Conservation (phyloP, 1,140 invertebrate species). For the Diorhabda carinulata region DNA sequence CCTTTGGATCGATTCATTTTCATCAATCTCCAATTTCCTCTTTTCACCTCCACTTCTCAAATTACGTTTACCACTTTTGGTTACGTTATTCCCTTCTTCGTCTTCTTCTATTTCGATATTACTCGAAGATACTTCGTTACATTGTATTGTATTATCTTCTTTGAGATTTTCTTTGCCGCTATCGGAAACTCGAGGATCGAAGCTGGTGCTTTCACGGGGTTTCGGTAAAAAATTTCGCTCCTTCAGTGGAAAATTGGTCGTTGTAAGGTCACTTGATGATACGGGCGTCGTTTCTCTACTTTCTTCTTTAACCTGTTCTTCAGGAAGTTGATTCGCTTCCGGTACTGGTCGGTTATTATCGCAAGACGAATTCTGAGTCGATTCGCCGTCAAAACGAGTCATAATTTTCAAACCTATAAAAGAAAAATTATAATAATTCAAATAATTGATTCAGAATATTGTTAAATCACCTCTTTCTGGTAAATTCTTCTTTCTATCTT, state of each 20-base stretch:
- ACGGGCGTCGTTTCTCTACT: constrained; percentile 21
- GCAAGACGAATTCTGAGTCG: constrained; percentile 6
- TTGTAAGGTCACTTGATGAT: constrained; percentile 28
- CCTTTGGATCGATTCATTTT: neutral
- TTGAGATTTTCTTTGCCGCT: constrained; percentile 26
- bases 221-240: constrained; percentile 37
- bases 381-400: constrained; percentile 32
- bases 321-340: no score
- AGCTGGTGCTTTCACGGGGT: constrained; percentile 36
- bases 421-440: neutral
- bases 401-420: constrained; percentile 36
- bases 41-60: constrained; percentile 18
- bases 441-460: neutral
- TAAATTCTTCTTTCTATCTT: constrained; percentile 45
- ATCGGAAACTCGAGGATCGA: constrained; percentile 32
- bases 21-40: constrained; percentile 20
- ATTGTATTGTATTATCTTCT: constrained; percentile 53
- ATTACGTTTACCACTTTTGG: constrained; percentile 8
- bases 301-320: no score
- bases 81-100: constrained; percentile 7
- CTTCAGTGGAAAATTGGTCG: constrained; percentile 33
- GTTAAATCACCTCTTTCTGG: constrained; percentile 30
- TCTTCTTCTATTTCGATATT: constrained; percentile 37
- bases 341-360: neutral
- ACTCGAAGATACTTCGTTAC: constrained; percentile 59